These are phyloP conservation scores for Neopelma chrysocephalum DNA, from an alignment of 2,797 vertebrate genomes.

Conservation along the genomic window DNA sequence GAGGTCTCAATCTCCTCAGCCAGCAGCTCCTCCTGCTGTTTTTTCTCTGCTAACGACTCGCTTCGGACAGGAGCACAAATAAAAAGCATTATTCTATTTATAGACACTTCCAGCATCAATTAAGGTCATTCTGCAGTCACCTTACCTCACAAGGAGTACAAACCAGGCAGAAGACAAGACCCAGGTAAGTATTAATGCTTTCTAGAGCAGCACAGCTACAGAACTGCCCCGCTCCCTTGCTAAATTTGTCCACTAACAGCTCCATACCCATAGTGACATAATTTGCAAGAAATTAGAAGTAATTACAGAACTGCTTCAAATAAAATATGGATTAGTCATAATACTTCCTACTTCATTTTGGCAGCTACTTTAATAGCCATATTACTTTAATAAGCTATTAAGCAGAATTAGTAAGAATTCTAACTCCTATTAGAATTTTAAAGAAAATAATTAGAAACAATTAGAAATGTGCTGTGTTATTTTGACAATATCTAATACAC, in stretches of 20 bases:
- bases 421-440: neutral
- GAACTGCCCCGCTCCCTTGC: neutral
- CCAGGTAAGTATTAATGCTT: fast-evolving
- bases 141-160: neutral
- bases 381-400: neutral
- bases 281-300: neutral
- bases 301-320: neutral
- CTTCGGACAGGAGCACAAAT: constrained; percentile 66
- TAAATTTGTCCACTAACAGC: neutral
- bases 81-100: neutral
- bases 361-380: neutral
- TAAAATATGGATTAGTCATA: neutral
- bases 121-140: neutral
- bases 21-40: constrained; percentile 77
- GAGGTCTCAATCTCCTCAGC: constrained; percentile 77
- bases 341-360: neutral
- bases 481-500: fast-evolving
- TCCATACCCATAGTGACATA: neutral
- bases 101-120: neutral
- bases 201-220: neutral
- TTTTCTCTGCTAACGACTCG: constrained; percentile 76
- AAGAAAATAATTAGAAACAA: neutral
- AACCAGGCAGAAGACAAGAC: neutral
- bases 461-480: neutral
- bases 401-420: neutral